These are phyloP conservation scores for Aegithalos caudatus DNA, from an alignment of 2,113 vertebrate genomes.

Conservation along the genomic window DNA sequence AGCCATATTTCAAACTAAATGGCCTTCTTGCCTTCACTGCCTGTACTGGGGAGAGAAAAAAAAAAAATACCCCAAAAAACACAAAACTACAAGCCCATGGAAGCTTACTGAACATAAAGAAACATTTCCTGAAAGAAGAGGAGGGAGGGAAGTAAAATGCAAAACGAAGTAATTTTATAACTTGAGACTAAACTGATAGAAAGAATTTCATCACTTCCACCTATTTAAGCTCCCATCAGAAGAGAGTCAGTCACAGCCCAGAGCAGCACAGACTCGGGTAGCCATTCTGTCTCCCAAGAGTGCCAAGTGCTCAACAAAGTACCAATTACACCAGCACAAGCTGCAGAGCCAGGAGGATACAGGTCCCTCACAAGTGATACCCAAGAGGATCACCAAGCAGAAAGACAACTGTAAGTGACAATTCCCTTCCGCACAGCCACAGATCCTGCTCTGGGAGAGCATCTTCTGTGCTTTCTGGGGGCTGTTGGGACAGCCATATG, in stretches of 20 bases:
- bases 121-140: background rate
- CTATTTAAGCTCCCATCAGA: background rate
- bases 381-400: background rate
- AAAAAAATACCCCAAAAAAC: background rate
- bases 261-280: fast-evolving
- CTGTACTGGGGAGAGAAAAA: background rate
- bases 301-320: background rate
- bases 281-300: background rate
- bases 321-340: fast-evolving
- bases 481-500: fast-evolving
- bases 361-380: background rate
- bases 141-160: background rate
- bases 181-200: background rate
- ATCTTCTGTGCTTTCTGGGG: background rate
- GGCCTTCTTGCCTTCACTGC: background rate
- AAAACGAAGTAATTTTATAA: background rate
- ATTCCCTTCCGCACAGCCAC: fast-evolving
- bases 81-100: background rate
- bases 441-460: background rate
- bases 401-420: background rate
- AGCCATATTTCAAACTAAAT: background rate
- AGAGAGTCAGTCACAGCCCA: background rate
- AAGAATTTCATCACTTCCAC: background rate
- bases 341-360: background rate
- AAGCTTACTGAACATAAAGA: background rate